Evolutionary conservation across 2,113 vertebrate genomes (phyloP).

Genomic region (Rhinopomastus cyanomelas): DNA sequence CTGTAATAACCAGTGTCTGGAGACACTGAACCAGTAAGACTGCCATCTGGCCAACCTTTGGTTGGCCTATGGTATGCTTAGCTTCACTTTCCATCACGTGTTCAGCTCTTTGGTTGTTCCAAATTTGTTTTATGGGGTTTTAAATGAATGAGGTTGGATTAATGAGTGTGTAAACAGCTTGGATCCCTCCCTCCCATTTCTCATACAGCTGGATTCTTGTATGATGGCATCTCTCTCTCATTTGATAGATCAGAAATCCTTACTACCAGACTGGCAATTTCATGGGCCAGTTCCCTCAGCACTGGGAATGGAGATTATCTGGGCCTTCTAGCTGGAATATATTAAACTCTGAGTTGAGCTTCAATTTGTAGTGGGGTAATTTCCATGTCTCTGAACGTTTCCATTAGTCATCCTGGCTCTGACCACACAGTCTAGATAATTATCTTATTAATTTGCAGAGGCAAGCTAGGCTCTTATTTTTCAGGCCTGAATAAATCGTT

Average conservation of each 20-base stretch:
- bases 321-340: constrained; percentile 44
- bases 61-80: background rate
- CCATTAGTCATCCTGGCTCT: constrained; percentile 67
- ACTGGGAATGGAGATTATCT: constrained; percentile 33
- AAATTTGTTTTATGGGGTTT: background rate
- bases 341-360: constrained; percentile 39
- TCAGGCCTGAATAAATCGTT: constrained; percentile 51
- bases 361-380: constrained; percentile 16
- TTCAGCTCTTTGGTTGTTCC: background rate
- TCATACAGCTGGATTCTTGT: background rate
- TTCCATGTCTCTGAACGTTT: constrained; percentile 65
- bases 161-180: background rate
- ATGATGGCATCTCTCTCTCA: background rate
- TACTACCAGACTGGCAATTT: constrained; percentile 46
- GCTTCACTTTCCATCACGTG: background rate
- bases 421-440: constrained; percentile 59
- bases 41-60: background rate
- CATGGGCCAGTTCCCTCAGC: constrained; percentile 53
- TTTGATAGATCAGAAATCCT: constrained; percentile 46
- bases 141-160: background rate
- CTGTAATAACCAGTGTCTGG: background rate
- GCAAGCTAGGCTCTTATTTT: constrained; percentile 36
- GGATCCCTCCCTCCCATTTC: background rate
- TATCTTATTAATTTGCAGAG: constrained; percentile 35
- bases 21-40: background rate